These are phyloP conservation scores for Agrochola lota DNA, from an alignment of 2,888 invertebrate species.

Conservation along the genomic window DNA sequence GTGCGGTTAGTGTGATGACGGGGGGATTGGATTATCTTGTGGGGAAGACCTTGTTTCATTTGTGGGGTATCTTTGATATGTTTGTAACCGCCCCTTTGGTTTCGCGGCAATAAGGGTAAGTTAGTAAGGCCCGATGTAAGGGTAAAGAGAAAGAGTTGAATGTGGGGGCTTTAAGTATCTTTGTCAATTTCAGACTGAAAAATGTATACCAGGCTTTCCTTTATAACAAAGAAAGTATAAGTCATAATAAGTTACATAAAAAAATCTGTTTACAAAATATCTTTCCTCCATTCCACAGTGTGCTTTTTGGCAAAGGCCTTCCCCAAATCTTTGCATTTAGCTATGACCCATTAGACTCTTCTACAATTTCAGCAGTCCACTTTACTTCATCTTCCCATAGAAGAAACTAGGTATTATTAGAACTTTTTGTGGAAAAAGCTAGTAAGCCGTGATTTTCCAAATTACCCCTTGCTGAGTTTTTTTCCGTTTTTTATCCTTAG, in stretches of 20 bases:
- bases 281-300: background rate
- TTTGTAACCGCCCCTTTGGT: background rate
- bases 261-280: too few relatives aligned
- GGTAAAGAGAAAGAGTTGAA: background rate
- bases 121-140: background rate
- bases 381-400: background rate
- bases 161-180: background rate
- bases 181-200: background rate
- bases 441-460: background rate
- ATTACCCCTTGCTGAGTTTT: background rate
- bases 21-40: conserved; percentile 60
- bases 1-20: conserved; percentile 79
- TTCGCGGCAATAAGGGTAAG: background rate
- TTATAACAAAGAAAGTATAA: background rate
- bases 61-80: conserved; percentile 13
- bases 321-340: background rate
- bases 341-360: background rate
- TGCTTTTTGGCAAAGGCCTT: background rate
- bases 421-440: background rate
- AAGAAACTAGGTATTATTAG: background rate
- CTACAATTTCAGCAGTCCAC: background rate
- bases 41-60: conserved; percentile 45
- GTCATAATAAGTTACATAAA: background rate
- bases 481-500: background rate
- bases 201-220: background rate